Evolutionary conservation across 2,797 vertebrate genomes (phyloP), one percentile per base, ranked within the genome.

Genomic region (Scolopax bukidnonensis): DNA sequence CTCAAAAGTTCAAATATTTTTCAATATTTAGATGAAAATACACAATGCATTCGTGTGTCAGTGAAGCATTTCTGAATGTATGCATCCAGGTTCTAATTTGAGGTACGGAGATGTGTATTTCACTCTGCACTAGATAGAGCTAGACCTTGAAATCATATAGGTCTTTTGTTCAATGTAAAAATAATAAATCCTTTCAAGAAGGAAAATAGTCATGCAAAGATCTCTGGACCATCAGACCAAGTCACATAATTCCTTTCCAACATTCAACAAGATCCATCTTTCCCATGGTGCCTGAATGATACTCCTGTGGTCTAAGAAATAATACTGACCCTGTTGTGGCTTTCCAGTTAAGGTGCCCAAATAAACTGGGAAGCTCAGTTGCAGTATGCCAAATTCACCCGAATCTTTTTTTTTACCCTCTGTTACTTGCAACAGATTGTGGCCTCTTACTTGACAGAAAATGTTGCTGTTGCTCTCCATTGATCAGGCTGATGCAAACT

Each of bases 181-280:
- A 82, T 43, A 78, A 87, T 51, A 88, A 94, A 92, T 70, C 60
- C 60, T 86, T 76, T 91, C 60, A 95, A 10, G 16, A 94, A 80
- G 47, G 6, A 91, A 94, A 96, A 56, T 17, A 65, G 36, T 24
- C 43, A 28, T 71, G 40, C n/a, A 77, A 56, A 7, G 19, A 47
- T 36, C 33, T 73, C 36, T 70, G 28, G 47, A 89, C 15, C 47
- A n/a, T 89, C n/a, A 77, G 17, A 32, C 53, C 3, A 57, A 73
- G 11, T 63, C 20, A n/a, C 47, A 6, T 10, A n/a, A 69, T 40
- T 60, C 30, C 30, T 60, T 47, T 71, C 36, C 19, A 27, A 17
- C 7, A 43, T 63, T 80, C 24, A 50, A 30, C 51, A 76, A 36
- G 32, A 9, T 73, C 24, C 28, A 36, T 5, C 17, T 76, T 11